A percentile compares a stretch with the other conserved stretches of the same genome.
Evolutionary conservation across 2,888 invertebrate species (phyloP).

Genomic region (Helicoverpa assulta): DNA sequence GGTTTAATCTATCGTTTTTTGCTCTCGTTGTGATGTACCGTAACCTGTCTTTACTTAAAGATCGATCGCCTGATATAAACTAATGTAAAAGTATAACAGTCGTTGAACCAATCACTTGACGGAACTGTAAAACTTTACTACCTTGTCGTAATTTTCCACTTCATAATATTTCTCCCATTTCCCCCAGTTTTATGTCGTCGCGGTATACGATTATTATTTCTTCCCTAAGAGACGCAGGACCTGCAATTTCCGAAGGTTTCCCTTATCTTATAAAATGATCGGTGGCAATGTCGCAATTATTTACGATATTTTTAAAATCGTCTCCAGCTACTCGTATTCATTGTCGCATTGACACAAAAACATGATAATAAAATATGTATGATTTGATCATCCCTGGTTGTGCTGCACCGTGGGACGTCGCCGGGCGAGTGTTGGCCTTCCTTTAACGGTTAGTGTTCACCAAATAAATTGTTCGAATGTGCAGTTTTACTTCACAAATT

Average conservation of each 20-base stretch:
- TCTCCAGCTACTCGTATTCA: slow-evolving; percentile 60
- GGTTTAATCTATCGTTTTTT: slow-evolving; percentile 57
- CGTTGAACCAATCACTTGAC: slow-evolving; percentile 40
- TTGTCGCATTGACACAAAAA: slow-evolving; percentile 68
- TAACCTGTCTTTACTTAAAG: slow-evolving; percentile 52
- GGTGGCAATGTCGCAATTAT: slow-evolving; percentile 50
- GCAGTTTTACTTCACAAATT: slow-evolving; percentile 68
- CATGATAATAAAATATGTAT: slow-evolving; percentile 68
- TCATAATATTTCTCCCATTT: slow-evolving; percentile 57
- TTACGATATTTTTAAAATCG: slow-evolving; percentile 60
- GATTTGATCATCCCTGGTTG: slow-evolving; percentile 60
- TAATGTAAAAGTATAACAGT: slow-evolving; percentile 22
- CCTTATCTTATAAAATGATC: slow-evolving; percentile 48
- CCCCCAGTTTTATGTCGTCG: slow-evolving; percentile 49
- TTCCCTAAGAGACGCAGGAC: slow-evolving; percentile 18
- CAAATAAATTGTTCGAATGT: slow-evolving; percentile 68
- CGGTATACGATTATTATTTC: slow-evolving; percentile 42
- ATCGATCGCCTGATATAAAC: slow-evolving; percentile 49
- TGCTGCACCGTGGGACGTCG: slow-evolving; percentile 44
- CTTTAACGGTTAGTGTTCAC: slow-evolving; percentile 58
- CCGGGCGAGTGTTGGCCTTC: slow-evolving; percentile 22
- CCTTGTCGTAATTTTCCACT: slow-evolving; percentile 56
- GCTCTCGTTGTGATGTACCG: slow-evolving; percentile 56
- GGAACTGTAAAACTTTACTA: slow-evolving; percentile 50
- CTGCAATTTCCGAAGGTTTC: slow-evolving; percentile 33